Evolutionary conservation across 1,140 invertebrate species (phyloP), one percentile per base, ranked within the genome.

Genomic region (Drosophila watanabei): DNA sequence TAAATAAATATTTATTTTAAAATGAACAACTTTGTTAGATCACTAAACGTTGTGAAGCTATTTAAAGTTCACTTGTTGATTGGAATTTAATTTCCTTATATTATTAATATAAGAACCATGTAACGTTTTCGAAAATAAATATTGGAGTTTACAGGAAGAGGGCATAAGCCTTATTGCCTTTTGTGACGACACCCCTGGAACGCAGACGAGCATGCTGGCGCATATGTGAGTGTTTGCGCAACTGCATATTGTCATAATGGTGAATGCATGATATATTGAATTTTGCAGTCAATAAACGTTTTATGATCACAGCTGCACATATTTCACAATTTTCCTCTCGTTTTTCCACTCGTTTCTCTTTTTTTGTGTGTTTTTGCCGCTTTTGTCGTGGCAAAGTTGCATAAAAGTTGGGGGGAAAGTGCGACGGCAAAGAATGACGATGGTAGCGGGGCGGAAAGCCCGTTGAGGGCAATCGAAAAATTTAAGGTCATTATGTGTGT

Each of bases 231-330:
- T 57, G 65, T 66, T 73, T 70, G 82, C 66, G 68, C 54, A 46
- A 83, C 80, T 86, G 73, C 89, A 85, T 75, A 88, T 91, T 91
- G 87, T 91, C 83, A 85, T 82, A 85, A 82, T 80, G 86, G 86
- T 75, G 81, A 85, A 81, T 75, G 68, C 69, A 89, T 91, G 91
- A 92, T 89, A 92, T 92, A 92, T 92, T 88, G 79, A 92, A 86
- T 79, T 92, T 87, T 90, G 76, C 81, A 85, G 79, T 89, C 89
- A 86, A 92, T 92, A 89, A 86, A 86, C 76, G 75, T 84, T 91
- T 91, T 79, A 83, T 82, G 70, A 79, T 83, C 91, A 80, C 81
- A 92, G 79, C 81, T 85, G 80, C 75, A 85, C 59, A 85, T 76
- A 82, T 76, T 69, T 79, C 75, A 64, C 52, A 73, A 73, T 73